phyloP scores from a whole-genome alignment of 2,797 vertebrate species.

The Pangasius macronema region DNA sequence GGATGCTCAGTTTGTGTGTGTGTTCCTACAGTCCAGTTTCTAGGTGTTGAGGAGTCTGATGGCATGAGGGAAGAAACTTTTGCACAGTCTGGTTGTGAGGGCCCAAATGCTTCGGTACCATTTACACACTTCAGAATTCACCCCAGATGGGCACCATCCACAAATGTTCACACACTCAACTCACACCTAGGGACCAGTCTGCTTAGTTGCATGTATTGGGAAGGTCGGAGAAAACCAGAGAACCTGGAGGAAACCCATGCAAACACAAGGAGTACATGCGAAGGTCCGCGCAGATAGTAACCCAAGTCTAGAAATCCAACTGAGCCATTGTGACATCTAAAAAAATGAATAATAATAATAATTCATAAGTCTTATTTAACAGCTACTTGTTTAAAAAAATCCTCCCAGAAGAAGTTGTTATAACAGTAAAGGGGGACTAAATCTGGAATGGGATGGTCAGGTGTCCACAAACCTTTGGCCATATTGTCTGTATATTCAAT shows the following conservation, averaged over 20 bases:
- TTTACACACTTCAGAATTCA: neutral
- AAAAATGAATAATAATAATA: neutral
- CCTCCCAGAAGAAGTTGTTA: neutral
- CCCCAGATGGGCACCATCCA: neutral
- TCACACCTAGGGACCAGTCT: neutral
- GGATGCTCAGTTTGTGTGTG: too few relatives aligned
- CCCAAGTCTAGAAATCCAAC: neutral
- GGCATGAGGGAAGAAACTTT: too few relatives aligned
- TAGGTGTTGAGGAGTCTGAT: too few relatives aligned
- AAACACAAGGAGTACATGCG: neutral
- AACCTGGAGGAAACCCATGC: neutral
- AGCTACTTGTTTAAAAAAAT: too few relatives aligned
- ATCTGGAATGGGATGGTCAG: neutral
- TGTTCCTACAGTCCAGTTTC: too few relatives aligned
- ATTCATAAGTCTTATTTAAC: neutral
- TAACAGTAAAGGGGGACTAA: neutral
- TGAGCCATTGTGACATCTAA: neutral
- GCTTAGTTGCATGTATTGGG: neutral
- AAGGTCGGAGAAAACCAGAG: neutral
- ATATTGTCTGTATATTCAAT: neutral
- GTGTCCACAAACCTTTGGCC: neutral
- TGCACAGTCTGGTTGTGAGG: too few relatives aligned
- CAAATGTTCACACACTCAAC: neutral
- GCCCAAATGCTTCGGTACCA: too few relatives aligned
- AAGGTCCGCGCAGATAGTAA: neutral